These are phyloP conservation scores for Callionymus lyra DNA, from an alignment of 2,113 vertebrate genomes.

Conservation along the genomic window DNA sequence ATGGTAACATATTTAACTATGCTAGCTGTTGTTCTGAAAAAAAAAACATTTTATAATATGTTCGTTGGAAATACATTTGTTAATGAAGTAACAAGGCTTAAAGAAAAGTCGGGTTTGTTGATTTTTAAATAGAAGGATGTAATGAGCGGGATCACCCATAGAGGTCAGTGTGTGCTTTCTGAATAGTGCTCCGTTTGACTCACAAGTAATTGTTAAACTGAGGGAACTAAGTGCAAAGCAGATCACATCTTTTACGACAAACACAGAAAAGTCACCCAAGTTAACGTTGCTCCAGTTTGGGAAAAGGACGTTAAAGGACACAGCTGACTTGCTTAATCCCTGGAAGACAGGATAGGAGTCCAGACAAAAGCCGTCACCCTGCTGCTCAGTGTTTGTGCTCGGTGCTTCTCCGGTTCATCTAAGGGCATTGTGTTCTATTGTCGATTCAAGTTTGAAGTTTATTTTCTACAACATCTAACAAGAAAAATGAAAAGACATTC, in stretches of 20 bases:
- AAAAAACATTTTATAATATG: too few species aligned
- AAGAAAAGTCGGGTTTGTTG: too few species aligned
- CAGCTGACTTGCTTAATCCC: constrained; percentile 6
- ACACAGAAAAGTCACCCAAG: too few species aligned
- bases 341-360: constrained; percentile 9
- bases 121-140: not conserved
- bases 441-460: too few species aligned
- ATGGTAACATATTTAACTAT: too few species aligned
- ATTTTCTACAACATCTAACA: constrained; percentile 13
- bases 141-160: constrained; percentile 31
- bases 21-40: too few species aligned
- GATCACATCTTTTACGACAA: too few species aligned
- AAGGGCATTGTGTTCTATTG: not conserved
- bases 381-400: constrained; percentile 24
- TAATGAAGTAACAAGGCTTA: too few species aligned
- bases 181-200: too few species aligned
- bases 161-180: constrained; percentile 56
- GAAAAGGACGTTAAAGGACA: constrained; percentile 25
- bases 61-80: too few species aligned
- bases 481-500: constrained; percentile 20
- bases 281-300: not conserved
- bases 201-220: too few species aligned
- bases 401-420: constrained; percentile 13
- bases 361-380: constrained; percentile 14
- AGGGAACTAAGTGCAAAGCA: too few species aligned